Conservation (phyloP, 2,888 invertebrate species). For the Drosophila picticornis region DNA sequence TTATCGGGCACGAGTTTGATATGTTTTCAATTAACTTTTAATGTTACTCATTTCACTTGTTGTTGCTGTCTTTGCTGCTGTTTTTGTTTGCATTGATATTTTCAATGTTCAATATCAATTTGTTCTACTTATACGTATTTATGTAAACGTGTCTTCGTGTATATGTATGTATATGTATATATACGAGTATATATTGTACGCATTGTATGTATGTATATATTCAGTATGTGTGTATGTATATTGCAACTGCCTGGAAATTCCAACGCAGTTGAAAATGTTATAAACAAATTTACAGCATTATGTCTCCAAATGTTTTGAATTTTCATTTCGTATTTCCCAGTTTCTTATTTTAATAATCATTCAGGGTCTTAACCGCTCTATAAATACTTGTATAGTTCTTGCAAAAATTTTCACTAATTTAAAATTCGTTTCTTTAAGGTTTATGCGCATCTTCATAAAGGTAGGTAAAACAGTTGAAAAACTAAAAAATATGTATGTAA, state of each 20-base stretch:
- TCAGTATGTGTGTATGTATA: constrained; percentile 55
- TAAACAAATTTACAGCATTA: constrained; percentile 69
- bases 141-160: constrained; percentile 39
- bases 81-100: constrained; percentile 59
- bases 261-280: constrained; percentile 34
- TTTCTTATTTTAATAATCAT: constrained; percentile 26
- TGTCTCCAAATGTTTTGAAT: constrained; percentile 24
- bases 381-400: constrained; percentile 57
- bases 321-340: constrained; percentile 14
- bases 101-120: constrained; percentile 76
- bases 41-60: constrained; percentile 52
- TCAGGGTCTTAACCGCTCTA: constrained; percentile 26
- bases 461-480: constrained; percentile 19
- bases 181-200: constrained; percentile 32
- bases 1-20: constrained; percentile 85
- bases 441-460: constrained; percentile 49
- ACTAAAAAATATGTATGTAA: constrained; percentile 3
- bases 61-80: constrained; percentile 28
- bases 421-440: constrained; percentile 85
- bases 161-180: constrained; percentile 35
- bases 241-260: constrained; percentile 14
- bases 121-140: constrained; percentile 68
- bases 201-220: constrained; percentile 17
- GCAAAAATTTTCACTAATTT: constrained; percentile 84
- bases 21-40: constrained; percentile 84